Conservation (phyloP, 2,888 invertebrate species). For the Lordiphosa fenestrarum region DNA sequence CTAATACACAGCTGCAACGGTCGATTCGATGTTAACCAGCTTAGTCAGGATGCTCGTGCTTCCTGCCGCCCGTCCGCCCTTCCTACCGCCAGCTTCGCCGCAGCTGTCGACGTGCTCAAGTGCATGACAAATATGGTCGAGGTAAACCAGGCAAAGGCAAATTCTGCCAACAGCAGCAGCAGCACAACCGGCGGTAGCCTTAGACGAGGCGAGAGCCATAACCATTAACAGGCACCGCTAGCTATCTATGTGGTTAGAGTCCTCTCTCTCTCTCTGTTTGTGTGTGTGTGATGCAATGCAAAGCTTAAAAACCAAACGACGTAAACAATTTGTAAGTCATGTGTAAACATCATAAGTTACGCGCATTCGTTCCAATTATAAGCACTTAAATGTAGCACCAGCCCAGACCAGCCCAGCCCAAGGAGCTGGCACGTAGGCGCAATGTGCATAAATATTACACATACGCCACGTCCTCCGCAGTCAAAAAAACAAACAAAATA, state of each 20-base stretch:
- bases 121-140: conserved; percentile 62
- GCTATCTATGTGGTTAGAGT: conserved; percentile 24
- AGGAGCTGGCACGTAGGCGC: conserved; percentile 35
- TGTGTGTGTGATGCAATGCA: conserved; percentile 16
- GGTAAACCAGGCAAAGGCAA: conserved; percentile 44
- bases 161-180: conserved; percentile 30
- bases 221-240: conserved; percentile 49
- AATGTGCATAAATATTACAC: conserved; percentile 51
- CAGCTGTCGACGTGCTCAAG: conserved; percentile 57
- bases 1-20: conserved; percentile 24
- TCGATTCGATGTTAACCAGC: conserved; percentile 7
- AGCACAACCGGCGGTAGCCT: conserved; percentile 21
- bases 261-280: conserved; percentile 1
- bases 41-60: not conserved
- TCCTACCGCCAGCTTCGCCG: conserved; percentile 15
- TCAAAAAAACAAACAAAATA: conserved; percentile 49
- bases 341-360: conserved; percentile 74
- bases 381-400: conserved; percentile 63
- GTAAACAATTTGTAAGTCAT: conserved; percentile 75
- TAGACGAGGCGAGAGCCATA: conserved; percentile 11
- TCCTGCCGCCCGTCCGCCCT: not conserved
- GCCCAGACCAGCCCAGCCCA: conserved; percentile 22
- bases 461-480: conserved; percentile 52
- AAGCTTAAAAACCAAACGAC: conserved; percentile 53
- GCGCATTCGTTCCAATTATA: conserved; percentile 69